A percentile compares a stretch with the other conserved stretches of the same genome.
These are phyloP conservation scores for Camponotus floridanus DNA, from an alignment of 1,140 invertebrate genomes.

Conservation along the genomic window DNA sequence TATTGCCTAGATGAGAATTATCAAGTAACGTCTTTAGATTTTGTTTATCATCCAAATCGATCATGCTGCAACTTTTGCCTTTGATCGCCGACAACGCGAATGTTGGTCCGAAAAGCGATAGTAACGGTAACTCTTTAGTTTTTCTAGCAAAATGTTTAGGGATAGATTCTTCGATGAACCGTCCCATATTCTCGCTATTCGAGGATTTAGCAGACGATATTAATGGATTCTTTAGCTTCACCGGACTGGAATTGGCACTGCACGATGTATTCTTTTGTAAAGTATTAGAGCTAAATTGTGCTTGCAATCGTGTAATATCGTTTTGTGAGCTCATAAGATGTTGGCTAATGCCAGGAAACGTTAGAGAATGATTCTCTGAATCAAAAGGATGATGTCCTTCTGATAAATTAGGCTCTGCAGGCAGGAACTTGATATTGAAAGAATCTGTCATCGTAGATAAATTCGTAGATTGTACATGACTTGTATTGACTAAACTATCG, in stretches of 20 bases:
- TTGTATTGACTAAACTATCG: slow-evolving; percentile 36
- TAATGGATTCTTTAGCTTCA: slow-evolving; percentile 63
- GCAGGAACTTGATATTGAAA: slow-evolving; percentile 29
- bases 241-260: slow-evolving; percentile 73
- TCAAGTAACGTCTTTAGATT: slow-evolving; percentile 75
- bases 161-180: slow-evolving; percentile 42
- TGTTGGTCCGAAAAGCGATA: slow-evolving; percentile 78
- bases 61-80: slow-evolving; percentile 81
- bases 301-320: neutral
- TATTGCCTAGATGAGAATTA: slow-evolving; percentile 76
- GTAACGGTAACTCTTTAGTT: slow-evolving; percentile 79
- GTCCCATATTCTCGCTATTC: slow-evolving; percentile 34
- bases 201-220: slow-evolving; percentile 61
- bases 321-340: neutral
- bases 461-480: slow-evolving; percentile 19
- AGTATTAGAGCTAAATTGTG: slow-evolving; percentile 42
- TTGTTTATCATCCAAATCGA: slow-evolving; percentile 79
- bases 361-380: no score
- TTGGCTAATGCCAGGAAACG: neutral
- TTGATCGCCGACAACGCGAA: slow-evolving; percentile 64
- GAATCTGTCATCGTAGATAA: slow-evolving; percentile 11
- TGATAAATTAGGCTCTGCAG: slow-evolving; percentile 1
- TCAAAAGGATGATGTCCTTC: neutral
- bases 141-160: slow-evolving; percentile 35
- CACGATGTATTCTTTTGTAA: slow-evolving; percentile 39